Evolutionary conservation across 2,797 vertebrate species (phyloP).

Genomic region (Anguilla megastoma): DNA sequence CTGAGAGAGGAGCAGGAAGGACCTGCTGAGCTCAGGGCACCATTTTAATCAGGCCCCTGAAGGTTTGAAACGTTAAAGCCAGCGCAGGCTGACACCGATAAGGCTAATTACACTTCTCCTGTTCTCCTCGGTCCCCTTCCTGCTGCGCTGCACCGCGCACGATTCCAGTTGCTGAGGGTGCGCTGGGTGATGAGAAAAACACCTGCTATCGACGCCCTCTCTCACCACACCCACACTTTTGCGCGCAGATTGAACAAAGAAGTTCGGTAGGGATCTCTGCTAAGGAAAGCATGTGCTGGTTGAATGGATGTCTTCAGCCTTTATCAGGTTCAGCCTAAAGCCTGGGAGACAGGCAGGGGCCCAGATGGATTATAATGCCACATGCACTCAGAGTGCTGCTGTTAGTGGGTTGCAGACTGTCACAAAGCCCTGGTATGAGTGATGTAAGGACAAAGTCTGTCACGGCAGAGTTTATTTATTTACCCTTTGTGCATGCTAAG

Average conservation of each 20-base stretch:
- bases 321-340: not conserved
- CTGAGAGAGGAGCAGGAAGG: not conserved
- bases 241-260: not conserved
- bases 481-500: not conserved
- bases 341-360: not conserved
- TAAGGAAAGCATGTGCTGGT: not conserved
- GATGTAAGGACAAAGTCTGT: not conserved
- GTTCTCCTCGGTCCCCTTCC: conserved; percentile 24
- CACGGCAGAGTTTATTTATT: not conserved
- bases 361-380: conserved; percentile 8
- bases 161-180: not conserved
- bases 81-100: conserved; percentile 40
- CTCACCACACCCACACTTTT: not conserved
- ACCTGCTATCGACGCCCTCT: not conserved
- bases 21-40: conserved; percentile 12
- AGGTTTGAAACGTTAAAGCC: conserved; percentile 39
- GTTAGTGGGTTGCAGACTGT: not conserved
- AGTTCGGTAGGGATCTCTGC: conserved; percentile 8
- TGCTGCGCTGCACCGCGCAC: not conserved
- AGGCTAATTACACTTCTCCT: conserved; percentile 50
- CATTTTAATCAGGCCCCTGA: conserved; percentile 45
- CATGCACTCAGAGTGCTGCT: not conserved
- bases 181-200: not conserved
- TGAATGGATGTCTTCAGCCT: conserved; percentile 3
- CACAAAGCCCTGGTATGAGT: not conserved